Evolutionary conservation across 2,888 invertebrate species (phyloP), one percentile per base, ranked within the genome.

Genomic region (Platerodrilus igneus): DNA sequence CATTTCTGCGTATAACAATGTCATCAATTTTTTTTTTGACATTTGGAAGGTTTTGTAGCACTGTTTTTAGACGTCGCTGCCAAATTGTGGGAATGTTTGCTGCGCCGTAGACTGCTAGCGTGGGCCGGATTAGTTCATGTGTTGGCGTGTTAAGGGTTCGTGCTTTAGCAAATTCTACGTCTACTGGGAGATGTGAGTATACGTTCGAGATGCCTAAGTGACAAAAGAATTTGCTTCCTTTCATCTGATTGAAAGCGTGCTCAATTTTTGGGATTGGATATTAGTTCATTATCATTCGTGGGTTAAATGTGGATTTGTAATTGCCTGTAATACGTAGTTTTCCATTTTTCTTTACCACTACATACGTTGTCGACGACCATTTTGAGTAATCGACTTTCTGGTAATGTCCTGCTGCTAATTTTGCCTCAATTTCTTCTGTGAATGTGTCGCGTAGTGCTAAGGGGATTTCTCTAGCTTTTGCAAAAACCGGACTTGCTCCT

Each of bases 321-420:
- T 52, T 46, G 13, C 51, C 48, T 1, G 47, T 48, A 21, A 46
- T 51, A 3, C 41, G 26, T 10, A 47, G 4, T 21, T 41, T 40
- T 8, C 45, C 42, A 15, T 48, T 48, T n/a, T 48, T 44, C 11
- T 46, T 47, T 5, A 19, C 37, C 5, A 52, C 51, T 1, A 50
- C 37, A 31, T 45, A 47, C 10, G 45, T 45, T n/a, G 45, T 33
- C 10, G 37, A 29, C 5, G 39, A 45, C 48, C 49, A 50, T 32
- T 50, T 37, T 9, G 44, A 48, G 32, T 38, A 38, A 6, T 51
- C 44, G 1, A 53, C 43, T 22, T 25, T 41, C 33, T 50, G 31
- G n/a, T n/a, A n/a, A n/a, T n/a, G n/a, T 35, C 51, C 51, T 17
- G 48, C 45, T 18, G 39, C 9, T 17, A 51, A 37, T 28, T 47